A percentile compares a stretch with the other conserved stretches of the same genome.
phyloP scores from a whole-genome alignment of 2,888 invertebrate genomes.

The Drosophila neonasuta region DNA sequence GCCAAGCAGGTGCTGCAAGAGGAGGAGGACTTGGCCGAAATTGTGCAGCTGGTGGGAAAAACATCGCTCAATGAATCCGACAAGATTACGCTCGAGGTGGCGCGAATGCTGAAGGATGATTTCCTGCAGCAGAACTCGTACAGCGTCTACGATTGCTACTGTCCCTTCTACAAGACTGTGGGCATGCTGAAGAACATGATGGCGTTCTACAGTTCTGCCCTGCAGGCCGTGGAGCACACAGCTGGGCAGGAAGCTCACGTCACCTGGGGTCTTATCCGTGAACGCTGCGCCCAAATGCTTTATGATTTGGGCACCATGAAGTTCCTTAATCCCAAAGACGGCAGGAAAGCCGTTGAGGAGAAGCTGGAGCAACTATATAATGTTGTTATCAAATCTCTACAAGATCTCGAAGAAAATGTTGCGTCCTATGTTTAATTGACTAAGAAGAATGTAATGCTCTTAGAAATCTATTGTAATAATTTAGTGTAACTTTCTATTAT shows the following conservation, averaged over 20 bases:
- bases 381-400: conserved; percentile 20
- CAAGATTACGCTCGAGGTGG: conserved; percentile 99
- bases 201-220: conserved; percentile 97
- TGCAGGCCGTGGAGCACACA: conserved; percentile 97
- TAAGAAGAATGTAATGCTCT: neutral
- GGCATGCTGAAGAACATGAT: conserved; percentile 99
- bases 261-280: conserved; percentile 98
- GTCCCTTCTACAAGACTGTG: conserved; percentile 99
- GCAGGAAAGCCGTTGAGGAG: conserved; percentile 29
- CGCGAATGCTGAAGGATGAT: conserved; percentile 98
- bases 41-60: conserved; percentile 99
- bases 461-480: neutral
- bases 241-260: conserved; percentile 98
- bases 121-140: conserved; percentile 99
- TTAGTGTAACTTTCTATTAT: neutral
- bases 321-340: conserved; percentile 85
- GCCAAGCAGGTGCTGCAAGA: conserved; percentile 98
- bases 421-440: neutral
- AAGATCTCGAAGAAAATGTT: conserved; percentile 44
- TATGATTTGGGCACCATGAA: conserved; percentile 99
- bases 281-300: conserved; percentile 95
- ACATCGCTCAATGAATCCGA: conserved; percentile 99
- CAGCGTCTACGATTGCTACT: conserved; percentile 96
- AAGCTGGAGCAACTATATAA: conserved; percentile 28
- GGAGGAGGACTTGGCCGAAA: conserved; percentile 99